Percentiles rank a stretch among this genome's conserved stretches.
These are phyloP conservation scores for Kuschelorhynchus macadamiae DNA, from an alignment of 2,888 invertebrate species.

Conservation along the genomic window DNA sequence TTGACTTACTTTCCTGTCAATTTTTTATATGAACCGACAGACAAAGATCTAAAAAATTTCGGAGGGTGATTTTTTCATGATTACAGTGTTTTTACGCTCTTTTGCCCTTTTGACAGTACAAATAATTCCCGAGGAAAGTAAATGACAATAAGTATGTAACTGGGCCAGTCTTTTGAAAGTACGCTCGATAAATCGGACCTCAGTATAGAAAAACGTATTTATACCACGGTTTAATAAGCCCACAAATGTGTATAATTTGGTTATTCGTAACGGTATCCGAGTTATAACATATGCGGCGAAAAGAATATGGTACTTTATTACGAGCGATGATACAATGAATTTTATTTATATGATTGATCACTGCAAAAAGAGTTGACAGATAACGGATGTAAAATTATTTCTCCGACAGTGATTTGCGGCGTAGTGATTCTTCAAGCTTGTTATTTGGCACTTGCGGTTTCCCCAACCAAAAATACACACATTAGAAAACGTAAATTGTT, in stretches of 20 bases:
- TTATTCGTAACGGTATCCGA: constrained; percentile 62
- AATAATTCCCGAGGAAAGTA: background rate
- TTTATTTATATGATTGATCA: constrained; percentile 10
- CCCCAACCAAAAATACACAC: too few species aligned
- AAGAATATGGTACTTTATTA: constrained; percentile 37
- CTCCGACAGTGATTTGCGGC: background rate
- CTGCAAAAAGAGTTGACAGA: constrained; percentile 1
- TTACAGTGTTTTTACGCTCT: too few species aligned
- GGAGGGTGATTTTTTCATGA: too few species aligned
- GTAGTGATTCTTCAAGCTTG: too few species aligned
- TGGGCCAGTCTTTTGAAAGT: constrained; percentile 40
- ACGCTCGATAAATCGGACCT: constrained; percentile 24
- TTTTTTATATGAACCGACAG: too few species aligned
- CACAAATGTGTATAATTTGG: constrained; percentile 66
- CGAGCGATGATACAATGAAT: background rate
- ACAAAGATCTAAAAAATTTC: too few species aligned
- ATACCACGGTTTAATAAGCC: constrained; percentile 65
- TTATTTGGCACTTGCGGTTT: too few species aligned
- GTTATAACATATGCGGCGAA: constrained; percentile 57
- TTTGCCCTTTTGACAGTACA: too few species aligned
- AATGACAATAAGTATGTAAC: constrained; percentile 30
- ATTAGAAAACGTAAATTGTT: too few species aligned
- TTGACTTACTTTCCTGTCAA: too few species aligned
- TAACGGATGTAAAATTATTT: constrained; percentile 1
- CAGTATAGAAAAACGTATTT: constrained; percentile 20